A percentile compares a stretch with the other conserved stretches of the same genome.
phyloP scores from a whole-genome alignment of 2,113 vertebrate genomes.

The Garra rufa region DNA sequence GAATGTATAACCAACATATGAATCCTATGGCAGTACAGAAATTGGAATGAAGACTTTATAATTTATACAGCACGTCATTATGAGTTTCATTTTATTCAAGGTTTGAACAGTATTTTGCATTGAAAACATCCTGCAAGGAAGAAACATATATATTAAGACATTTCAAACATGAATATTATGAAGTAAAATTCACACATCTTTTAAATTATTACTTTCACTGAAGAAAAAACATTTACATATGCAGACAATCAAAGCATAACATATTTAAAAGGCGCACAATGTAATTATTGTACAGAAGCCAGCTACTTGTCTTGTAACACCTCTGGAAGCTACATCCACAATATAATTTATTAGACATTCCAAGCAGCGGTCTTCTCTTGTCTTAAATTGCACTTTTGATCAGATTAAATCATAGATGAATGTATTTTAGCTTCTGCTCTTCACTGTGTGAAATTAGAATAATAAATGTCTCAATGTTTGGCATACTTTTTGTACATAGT shows the following conservation, averaged over 20 bases:
- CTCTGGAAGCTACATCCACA: conserved; percentile 25
- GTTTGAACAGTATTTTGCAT: conserved; percentile 8
- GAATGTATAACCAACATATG: conserved; percentile 60
- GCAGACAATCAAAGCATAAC: conserved; percentile 34
- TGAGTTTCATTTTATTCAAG: conserved; percentile 46
- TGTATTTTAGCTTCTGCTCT: neutral
- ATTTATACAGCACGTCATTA: too few relatives aligned
- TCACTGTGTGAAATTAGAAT: conserved; percentile 27
- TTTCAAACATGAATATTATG: conserved; percentile 16
- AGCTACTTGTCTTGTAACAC: conserved; percentile 13
- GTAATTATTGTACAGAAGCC: conserved; percentile 30
- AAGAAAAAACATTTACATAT: conserved; percentile 29
- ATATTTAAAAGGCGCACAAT: conserved; percentile 42
- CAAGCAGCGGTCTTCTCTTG: neutral
- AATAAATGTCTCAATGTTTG: conserved; percentile 16
- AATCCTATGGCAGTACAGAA: neutral
- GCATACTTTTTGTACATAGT: neutral
- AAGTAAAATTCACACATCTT: conserved; percentile 17
- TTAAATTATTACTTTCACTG: conserved; percentile 10
- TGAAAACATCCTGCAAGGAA: conserved; percentile 27
- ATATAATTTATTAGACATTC: conserved; percentile 4
- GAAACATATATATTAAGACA: conserved; percentile 19
- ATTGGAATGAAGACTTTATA: neutral
- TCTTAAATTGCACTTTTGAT: conserved; percentile 26
- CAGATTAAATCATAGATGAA: neutral